These are phyloP conservation scores for Bovichtus variegatus DNA, from an alignment of 2,797 vertebrate species.

Conservation along the genomic window DNA sequence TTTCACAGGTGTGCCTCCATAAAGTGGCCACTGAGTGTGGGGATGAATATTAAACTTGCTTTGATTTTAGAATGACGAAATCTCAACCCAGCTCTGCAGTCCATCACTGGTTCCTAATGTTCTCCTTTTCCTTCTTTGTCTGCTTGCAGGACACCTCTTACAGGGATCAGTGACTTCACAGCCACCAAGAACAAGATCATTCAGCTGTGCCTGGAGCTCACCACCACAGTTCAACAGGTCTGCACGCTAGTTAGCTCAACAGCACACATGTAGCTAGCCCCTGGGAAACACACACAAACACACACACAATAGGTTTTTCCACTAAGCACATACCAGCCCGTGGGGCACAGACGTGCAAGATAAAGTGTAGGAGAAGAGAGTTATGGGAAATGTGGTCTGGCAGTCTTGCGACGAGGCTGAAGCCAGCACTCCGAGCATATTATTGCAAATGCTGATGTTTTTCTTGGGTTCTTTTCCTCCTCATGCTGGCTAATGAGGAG, in stretches of 20 bases:
- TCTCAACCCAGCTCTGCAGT: background rate
- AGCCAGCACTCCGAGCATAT: constrained; percentile 69
- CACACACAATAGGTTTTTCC: constrained; percentile 60
- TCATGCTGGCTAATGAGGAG: constrained; percentile 71
- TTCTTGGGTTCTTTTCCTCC: constrained; percentile 55
- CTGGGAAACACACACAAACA: constrained; percentile 26
- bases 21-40: background rate
- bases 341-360: constrained; percentile 59
- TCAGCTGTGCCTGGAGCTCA: constrained; percentile 97
- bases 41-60: background rate
- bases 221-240: constrained; percentile 98
- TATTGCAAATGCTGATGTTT: constrained; percentile 71
- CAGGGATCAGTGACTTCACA: constrained; percentile 96
- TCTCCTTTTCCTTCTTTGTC: constrained; percentile 51
- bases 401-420: constrained; percentile 65
- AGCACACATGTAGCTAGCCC: constrained; percentile 36
- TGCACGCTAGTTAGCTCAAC: constrained; percentile 67
- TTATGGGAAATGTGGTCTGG: constrained; percentile 75
- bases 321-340: constrained; percentile 50
- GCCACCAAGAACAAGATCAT: constrained; percentile 98
- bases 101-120: constrained; percentile 23
- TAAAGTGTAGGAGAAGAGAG: constrained; percentile 53
- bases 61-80: background rate
- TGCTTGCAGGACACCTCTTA: constrained; percentile 91
- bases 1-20: too few relatives aligned